These are phyloP conservation scores for Sinocyclocheilus grahami DNA, from an alignment of 2,113 vertebrate genomes.

Conservation along the genomic window DNA sequence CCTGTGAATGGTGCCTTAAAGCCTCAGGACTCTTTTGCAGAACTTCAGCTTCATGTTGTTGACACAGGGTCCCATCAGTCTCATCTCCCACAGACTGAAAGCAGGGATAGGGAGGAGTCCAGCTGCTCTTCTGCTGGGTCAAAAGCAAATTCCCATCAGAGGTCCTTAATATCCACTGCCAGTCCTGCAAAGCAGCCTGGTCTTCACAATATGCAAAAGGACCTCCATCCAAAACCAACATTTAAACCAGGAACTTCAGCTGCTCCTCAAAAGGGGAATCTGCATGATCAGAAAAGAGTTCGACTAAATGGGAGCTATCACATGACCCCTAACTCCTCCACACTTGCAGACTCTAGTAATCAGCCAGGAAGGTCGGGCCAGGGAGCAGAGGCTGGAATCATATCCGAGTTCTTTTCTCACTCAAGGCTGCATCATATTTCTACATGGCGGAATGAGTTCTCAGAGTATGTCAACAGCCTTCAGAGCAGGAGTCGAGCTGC, in stretches of 20 bases:
- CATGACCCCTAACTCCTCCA: conserved; percentile 77
- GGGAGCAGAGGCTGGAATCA: conserved; percentile 81
- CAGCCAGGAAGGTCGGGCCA: conserved; percentile 65
- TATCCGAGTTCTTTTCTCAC: conserved; percentile 92
- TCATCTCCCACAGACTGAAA: conserved; percentile 49
- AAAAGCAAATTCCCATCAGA: conserved; percentile 48
- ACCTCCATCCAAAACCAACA: conserved; percentile 51
- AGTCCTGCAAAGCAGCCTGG: conserved; percentile 64
- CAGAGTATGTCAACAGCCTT: conserved; percentile 90
- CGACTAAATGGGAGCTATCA: conserved; percentile 90
- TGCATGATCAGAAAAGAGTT: conserved; percentile 44
- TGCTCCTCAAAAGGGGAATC: conserved; percentile 48
- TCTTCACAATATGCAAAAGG: conserved; percentile 37
- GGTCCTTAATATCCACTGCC: conserved; percentile 65
- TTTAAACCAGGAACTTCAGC: conserved; percentile 56
- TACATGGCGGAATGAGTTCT: conserved; percentile 90
- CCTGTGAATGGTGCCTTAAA: conserved; percentile 94
- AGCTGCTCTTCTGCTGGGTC: conserved; percentile 49
- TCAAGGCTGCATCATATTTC: conserved; percentile 97
- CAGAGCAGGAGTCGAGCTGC: conserved; percentile 79
- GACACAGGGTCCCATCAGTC: conserved; percentile 49
- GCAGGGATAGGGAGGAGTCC: not conserved
- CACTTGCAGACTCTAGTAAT: conserved; percentile 66
- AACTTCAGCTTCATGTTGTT: conserved; percentile 56
- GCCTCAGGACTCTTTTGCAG: conserved; percentile 75